These are phyloP conservation scores for Hyppa rectilinea DNA, from an alignment of 2,888 invertebrate species.

Conservation along the genomic window DNA sequence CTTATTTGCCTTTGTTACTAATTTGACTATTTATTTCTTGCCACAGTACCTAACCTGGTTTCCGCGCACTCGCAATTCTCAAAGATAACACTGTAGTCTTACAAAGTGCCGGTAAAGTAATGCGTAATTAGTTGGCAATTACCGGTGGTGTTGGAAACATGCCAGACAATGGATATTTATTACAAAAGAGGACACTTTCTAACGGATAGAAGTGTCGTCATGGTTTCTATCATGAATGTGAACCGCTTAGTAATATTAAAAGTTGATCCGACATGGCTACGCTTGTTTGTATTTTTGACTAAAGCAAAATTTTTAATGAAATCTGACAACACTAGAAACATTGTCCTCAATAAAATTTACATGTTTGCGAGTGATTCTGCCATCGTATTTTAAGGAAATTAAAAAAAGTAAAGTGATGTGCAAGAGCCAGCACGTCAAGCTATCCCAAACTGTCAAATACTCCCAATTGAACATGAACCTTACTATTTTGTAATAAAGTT, in stretches of 20 bases:
- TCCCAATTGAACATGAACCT: too few species aligned
- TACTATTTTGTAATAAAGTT: too few species aligned
- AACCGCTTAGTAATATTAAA: constrained; percentile 32
- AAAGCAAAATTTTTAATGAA: constrained; percentile 1
- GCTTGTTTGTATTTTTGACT: constrained; percentile 8
- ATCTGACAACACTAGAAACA: background rate
- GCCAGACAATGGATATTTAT: constrained; percentile 60
- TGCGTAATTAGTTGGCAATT: constrained; percentile 61
- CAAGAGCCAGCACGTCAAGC: too few species aligned
- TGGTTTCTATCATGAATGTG: constrained; percentile 31
- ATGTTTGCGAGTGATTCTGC: background rate
- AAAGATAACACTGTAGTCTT: constrained; percentile 39
- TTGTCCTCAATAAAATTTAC: background rate
- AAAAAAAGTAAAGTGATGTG: background rate
- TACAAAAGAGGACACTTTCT: constrained; percentile 63
- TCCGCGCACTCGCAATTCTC: constrained; percentile 15
- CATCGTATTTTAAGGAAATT: background rate
- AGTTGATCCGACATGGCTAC: constrained; percentile 23
- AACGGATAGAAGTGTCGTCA: constrained; percentile 46
- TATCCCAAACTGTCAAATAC: too few species aligned
- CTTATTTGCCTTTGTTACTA: constrained; percentile 1
- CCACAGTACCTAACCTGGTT: constrained; percentile 36
- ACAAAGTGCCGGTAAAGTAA: constrained; percentile 41
- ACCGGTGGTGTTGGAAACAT: constrained; percentile 32
- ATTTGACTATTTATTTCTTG: constrained; percentile 16